phyloP scores from a whole-genome alignment of 2,113 vertebrate species.

The Osmerus eperlanus region DNA sequence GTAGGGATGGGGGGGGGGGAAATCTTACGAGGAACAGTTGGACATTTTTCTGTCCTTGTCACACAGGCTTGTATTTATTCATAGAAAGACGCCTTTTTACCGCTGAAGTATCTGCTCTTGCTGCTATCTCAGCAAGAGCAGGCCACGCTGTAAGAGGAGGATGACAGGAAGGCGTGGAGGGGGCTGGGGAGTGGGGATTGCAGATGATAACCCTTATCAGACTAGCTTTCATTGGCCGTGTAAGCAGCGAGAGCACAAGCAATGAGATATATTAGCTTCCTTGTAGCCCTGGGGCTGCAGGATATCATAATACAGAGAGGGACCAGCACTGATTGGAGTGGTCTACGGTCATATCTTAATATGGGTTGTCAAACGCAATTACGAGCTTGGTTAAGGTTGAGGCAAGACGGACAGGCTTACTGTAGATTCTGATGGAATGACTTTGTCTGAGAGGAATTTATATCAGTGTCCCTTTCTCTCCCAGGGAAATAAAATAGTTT shows the following conservation, averaged over 20 bases:
- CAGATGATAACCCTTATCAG: conserved; percentile 15
- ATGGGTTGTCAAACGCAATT: conserved; percentile 14
- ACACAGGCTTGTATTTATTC: neutral
- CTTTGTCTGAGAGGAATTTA: too few species aligned
- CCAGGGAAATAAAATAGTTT: too few species aligned
- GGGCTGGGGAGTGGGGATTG: neutral
- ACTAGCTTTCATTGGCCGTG: conserved; percentile 1
- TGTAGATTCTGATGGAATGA: neutral
- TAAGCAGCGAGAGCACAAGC: neutral
- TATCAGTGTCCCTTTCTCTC: too few species aligned
- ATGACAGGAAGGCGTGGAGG: neutral
- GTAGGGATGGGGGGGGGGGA: too few species aligned
- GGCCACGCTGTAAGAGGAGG: neutral
- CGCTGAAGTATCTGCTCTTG: neutral
- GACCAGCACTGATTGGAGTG: conserved; percentile 5
- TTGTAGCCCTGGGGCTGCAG: neutral
- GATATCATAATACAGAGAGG: conserved; percentile 5
- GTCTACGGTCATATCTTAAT: conserved; percentile 4
- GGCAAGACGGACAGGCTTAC: neutral
- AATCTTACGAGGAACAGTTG: neutral
- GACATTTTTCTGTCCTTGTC: neutral
- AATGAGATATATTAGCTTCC: conserved; percentile 14
- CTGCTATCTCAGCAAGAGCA: neutral
- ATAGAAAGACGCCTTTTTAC: neutral
- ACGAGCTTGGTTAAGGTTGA: conserved; percentile 9